Conservation (phyloP, 2,888 invertebrate species). For the Drosophila gaucha region DNA sequence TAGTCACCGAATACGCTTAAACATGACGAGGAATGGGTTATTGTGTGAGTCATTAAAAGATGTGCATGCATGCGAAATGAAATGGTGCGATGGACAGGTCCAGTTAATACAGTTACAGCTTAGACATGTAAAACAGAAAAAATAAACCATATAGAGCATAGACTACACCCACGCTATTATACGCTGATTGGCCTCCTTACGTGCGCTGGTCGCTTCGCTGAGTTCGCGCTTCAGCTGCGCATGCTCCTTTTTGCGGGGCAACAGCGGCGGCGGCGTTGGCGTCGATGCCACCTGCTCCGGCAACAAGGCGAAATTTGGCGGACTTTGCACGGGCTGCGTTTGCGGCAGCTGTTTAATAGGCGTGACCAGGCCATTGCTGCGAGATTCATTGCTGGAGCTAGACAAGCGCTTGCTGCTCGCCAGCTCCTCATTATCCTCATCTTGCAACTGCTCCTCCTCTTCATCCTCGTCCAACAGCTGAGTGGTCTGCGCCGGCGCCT, state of each 20-base stretch:
- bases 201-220: conserved; percentile 83
- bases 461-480: conserved; percentile 78
- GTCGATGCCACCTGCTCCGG: conserved; percentile 38
- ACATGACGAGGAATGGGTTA: conserved; percentile 18
- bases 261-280: conserved; percentile 51
- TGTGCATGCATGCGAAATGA: conserved; percentile 38
- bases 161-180: conserved; percentile 85
- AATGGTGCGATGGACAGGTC: conserved; percentile 40
- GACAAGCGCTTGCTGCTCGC: conserved; percentile 51
- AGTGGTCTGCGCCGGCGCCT: conserved; percentile 68
- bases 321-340: conserved; percentile 41
- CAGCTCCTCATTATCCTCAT: conserved; percentile 40
- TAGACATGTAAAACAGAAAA: conserved; percentile 7
- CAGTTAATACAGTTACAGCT: conserved; percentile 9
- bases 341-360: conserved; percentile 25
- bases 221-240: conserved; percentile 82
- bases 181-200: conserved; percentile 84
- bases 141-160: conserved; percentile 61
- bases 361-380: conserved; percentile 50
- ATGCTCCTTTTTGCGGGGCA: conserved; percentile 70
- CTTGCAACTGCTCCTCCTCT: conserved; percentile 43
- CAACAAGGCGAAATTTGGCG: conserved; percentile 74
- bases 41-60: conserved; percentile 17
- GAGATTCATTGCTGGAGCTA: conserved; percentile 63
- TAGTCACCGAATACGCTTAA: conserved; percentile 30